Conservation (phyloP, 1,140 invertebrate species). For the Drosophila elegans region DNA sequence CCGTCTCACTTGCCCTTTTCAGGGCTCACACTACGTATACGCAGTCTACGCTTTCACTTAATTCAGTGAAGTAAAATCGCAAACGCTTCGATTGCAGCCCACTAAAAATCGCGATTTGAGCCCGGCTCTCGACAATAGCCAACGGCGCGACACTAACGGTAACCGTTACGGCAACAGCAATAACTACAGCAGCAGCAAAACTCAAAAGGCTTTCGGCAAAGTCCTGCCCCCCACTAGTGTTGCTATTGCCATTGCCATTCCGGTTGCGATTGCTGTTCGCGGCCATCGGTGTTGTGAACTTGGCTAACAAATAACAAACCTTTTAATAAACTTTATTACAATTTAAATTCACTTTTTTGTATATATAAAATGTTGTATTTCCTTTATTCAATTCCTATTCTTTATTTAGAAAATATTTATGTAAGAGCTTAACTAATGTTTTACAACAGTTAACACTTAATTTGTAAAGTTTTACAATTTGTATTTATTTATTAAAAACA, state of each 20-base stretch:
- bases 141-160: constrained; percentile 52
- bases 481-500: too few relatives aligned
- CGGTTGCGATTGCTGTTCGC: constrained; percentile 39
- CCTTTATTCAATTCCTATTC: too few relatives aligned
- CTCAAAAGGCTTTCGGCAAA: constrained; percentile 56
- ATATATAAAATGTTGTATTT: too few relatives aligned
- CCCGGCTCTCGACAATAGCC: constrained; percentile 39
- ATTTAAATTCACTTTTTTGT: too few relatives aligned
- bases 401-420: too few relatives aligned
- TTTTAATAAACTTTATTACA: too few relatives aligned
- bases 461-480: too few relatives aligned
- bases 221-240: constrained; percentile 8
- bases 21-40: constrained; percentile 46
- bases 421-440: too few relatives aligned
- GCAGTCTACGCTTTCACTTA: constrained; percentile 53
- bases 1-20: background rate
- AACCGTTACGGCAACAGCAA: constrained; percentile 26
- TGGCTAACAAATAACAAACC: too few relatives aligned
- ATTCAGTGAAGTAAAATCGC: constrained; percentile 59
- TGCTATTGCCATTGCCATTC: constrained; percentile 29
- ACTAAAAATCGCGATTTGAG: constrained; percentile 55
- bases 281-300: constrained; percentile 7
- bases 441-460: too few relatives aligned
- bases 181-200: constrained; percentile 35
- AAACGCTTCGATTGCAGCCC: constrained; percentile 46